Evolutionary conservation across 2,113 vertebrate species (phyloP), one percentile per base, ranked within the genome.

Genomic region (Sylvietta virens): DNA sequence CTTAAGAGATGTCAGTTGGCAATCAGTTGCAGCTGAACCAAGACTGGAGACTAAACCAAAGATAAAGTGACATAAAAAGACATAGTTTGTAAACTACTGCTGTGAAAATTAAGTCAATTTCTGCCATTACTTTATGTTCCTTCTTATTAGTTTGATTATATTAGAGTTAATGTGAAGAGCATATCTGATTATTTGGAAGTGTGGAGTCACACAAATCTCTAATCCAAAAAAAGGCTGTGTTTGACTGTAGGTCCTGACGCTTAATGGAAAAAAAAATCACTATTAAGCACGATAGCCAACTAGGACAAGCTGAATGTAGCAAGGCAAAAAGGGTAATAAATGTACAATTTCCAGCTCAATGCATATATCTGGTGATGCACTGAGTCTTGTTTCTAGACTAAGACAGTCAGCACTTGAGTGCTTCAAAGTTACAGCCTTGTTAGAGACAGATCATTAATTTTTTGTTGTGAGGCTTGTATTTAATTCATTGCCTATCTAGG

Each of bases 361-460:
- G 15, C 33, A 13, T 66, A 3, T 53, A 44, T 65, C 6, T 79
- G 51, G 66, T 70, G 70, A 80, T 2, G 1, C 69, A 37, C 37
- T 73, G 39, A 30, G 26, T 93, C 73, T 76, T 65, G 26, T 92
- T 96, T 85, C 84, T 86, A 58, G 64, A 66, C 45, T 54, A 31
- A 78, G 56, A 78, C 44, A 61, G 26, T 56, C 57, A 47, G 53
- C 80, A 33, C 35, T 69, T n/a, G 45, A 77, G 30, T 72, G 51
- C 0, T 0, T 82, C 81, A 62, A 58, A 77, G 67, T 58, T 88
- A 88, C 47, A 86, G 33, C 50, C 74, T 86, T 93, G 58, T 67
- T 91, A 94, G 60, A 44, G 47, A 94, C 73, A 92, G 86, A 81
- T 92, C 86, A 91, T 94, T 89, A 95, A 88, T 73, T 92, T 88